A percentile compares a stretch with the other conserved stretches of the same genome.
Conservation (phyloP, 2,888 invertebrate species). For the Macrophya alboannulata region DNA sequence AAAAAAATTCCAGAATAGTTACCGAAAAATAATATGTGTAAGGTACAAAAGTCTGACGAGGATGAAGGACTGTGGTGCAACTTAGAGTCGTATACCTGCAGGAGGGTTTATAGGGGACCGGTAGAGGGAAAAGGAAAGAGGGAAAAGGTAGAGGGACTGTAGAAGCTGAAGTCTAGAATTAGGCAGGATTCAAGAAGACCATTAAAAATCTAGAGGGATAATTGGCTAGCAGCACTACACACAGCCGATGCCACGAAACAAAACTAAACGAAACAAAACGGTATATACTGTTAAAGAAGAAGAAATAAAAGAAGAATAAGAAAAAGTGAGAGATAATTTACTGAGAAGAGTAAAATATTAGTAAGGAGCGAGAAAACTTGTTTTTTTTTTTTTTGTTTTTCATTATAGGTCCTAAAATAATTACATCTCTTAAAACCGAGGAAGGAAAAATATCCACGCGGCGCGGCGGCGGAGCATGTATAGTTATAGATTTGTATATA, state of each 20-base stretch:
- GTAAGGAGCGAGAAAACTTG: slow-evolving; percentile 52
- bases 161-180: slow-evolving; percentile 72
- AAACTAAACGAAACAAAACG: slow-evolving; percentile 48
- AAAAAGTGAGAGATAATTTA: not conserved
- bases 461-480: too few relatives aligned
- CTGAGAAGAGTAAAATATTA: not conserved
- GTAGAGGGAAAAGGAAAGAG: not conserved
- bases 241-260: slow-evolving; percentile 43
- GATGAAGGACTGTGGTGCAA: too few relatives aligned
- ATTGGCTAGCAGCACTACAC: slow-evolving; percentile 63
- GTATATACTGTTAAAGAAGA: slow-evolving; percentile 20
- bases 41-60: too few relatives aligned
- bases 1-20: too few relatives aligned
- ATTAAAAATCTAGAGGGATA: slow-evolving; percentile 75
- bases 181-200: slow-evolving; percentile 72
- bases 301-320: not conserved
- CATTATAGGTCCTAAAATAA: slow-evolving; percentile 40
- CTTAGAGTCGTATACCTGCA: too few relatives aligned
- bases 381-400: not conserved
- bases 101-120: not conserved
- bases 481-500: too few relatives aligned
- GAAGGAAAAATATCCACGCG: not conserved
- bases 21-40: too few relatives aligned
- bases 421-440: slow-evolving; percentile 16
- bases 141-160: not conserved